Base-by-base conservation (phyloP, 2,113 vertebrate genomes). In the Opisthocomus hoazin region DNA sequence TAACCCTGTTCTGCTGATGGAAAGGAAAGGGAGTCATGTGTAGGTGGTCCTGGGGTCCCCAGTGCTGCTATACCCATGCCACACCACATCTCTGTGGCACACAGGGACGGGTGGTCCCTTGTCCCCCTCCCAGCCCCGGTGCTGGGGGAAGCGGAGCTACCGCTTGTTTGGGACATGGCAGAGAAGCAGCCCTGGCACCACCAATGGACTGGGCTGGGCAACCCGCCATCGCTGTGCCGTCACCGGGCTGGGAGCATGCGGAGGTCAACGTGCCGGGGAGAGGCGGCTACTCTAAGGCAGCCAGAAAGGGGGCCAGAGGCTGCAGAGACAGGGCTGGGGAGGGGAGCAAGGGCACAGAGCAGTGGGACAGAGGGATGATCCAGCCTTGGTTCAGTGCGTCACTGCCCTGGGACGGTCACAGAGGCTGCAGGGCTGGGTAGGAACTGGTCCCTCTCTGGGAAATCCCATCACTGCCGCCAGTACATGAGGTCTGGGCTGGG, bases 21-120 rank as follows among this genome's bases (percentile, higher is more conserved):
- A 60, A 54, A 86, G 43, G 24, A 50, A 75, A 89, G 10, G 17
- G 22, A n/a, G 10, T 37, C n/a, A 56, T 19, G 10, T 26, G 43
- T 37, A 73, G 17, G 43, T 34, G 30, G 19, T 23, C 34, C 46
- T 63, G 54, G 27, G 10, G 23, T 71, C 46, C 21, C 20, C 45
- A 30, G 41, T 61, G 65, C 46, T 84, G 48, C 41, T 73, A 32
- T 60, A 66, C 46, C 20, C 2, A 1, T 30, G n/a, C 69, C 50
- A 60, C 0, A 5, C 7, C 36, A 23, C 27, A 24, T 46, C 43
- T 75, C 68, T 10, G 3, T 32, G 27, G 34, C 45, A 84, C 1
- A 1, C 0, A 0, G 20, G 29, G 46, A 48, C 56, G 63, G 29
- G 53, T 64, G 2, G 3, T 9, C 1, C 12, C 43, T 83, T 53